Evolutionary conservation across 1,140 invertebrate species (phyloP).

Genomic region (Marisa cornuarietis): DNA sequence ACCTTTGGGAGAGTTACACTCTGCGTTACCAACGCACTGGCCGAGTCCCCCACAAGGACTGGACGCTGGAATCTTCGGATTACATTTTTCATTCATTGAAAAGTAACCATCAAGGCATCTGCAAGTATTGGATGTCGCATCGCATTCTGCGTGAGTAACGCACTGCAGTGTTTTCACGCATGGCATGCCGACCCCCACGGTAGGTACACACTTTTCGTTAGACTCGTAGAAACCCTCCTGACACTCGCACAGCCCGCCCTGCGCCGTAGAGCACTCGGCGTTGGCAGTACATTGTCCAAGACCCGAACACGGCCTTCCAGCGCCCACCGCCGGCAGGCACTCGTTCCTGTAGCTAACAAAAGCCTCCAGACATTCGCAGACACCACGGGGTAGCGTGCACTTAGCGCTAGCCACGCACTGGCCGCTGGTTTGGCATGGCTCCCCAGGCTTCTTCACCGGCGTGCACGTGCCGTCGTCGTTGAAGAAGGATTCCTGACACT

Average conservation of each 20-base stretch:
- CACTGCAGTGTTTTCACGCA: slow-evolving; percentile 16
- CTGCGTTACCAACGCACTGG: slow-evolving; percentile 18
- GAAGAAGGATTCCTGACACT: slow-evolving; percentile 23
- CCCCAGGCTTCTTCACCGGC: background rate
- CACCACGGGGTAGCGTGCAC: background rate
- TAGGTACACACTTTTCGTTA: slow-evolving; percentile 10
- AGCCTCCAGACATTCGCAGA: slow-evolving; percentile 23
- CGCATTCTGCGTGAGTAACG: slow-evolving; percentile 15
- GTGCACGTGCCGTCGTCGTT: slow-evolving; percentile 3
- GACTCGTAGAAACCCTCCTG: slow-evolving; percentile 11
- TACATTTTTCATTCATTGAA: background rate
- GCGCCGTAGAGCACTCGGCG: slow-evolving; percentile 27
- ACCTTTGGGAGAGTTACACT: slow-evolving; percentile 25
- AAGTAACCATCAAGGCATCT: slow-evolving; percentile 23
- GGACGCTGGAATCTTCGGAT: slow-evolving; percentile 3
- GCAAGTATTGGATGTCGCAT: background rate
- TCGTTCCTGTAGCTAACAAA: background rate
- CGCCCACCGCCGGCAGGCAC: slow-evolving; percentile 4
- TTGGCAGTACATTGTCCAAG: slow-evolving; percentile 18
- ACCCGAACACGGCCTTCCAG: slow-evolving; percentile 12
- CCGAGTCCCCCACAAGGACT: slow-evolving; percentile 18
- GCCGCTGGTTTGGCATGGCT: background rate
- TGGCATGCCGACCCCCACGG: slow-evolving; percentile 10
- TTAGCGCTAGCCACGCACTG: slow-evolving; percentile 17
- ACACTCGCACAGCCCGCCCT: slow-evolving; percentile 27